Conservation (phyloP, 2,797 vertebrate genomes). For the Sparidentex hasta region DNA sequence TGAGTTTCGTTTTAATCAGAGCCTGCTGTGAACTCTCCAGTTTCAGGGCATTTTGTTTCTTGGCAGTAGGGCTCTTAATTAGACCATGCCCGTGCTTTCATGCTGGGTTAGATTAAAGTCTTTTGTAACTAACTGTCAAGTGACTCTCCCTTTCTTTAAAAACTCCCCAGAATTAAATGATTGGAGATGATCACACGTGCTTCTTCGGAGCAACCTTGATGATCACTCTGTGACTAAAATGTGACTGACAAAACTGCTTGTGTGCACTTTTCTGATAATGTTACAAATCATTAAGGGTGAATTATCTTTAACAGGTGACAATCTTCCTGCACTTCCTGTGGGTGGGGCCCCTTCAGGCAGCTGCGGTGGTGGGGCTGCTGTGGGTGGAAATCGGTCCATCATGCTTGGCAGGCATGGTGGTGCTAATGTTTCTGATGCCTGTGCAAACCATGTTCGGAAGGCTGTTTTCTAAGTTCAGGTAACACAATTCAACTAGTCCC, state of each 20-base stretch:
- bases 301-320: slow-evolving; percentile 85
- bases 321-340: slow-evolving; percentile 96
- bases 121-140: slow-evolving; percentile 9
- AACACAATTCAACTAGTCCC: slow-evolving; percentile 24
- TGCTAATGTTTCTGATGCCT: slow-evolving; percentile 92
- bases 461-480: slow-evolving; percentile 94
- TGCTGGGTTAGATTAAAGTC: slow-evolving; percentile 18
- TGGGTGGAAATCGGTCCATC: slow-evolving; percentile 95
- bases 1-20: slow-evolving; percentile 51
- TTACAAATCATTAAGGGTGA: not conserved
- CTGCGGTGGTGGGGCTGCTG: slow-evolving; percentile 89
- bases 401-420: slow-evolving; percentile 92
- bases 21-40: slow-evolving; percentile 33
- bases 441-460: slow-evolving; percentile 91
- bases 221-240: not conserved
- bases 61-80: slow-evolving; percentile 34
- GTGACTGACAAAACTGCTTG: not conserved
- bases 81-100: not conserved
- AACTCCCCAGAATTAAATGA: not conserved
- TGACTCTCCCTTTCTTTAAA: not conserved
- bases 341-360: slow-evolving; percentile 93
- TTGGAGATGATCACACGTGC: not conserved
- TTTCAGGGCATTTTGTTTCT: slow-evolving; percentile 24
- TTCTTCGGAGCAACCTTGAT: not conserved
- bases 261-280: not conserved